phyloP scores from a whole-genome alignment of 1,140 invertebrate genomes.

The Uloborus diversus region DNA sequence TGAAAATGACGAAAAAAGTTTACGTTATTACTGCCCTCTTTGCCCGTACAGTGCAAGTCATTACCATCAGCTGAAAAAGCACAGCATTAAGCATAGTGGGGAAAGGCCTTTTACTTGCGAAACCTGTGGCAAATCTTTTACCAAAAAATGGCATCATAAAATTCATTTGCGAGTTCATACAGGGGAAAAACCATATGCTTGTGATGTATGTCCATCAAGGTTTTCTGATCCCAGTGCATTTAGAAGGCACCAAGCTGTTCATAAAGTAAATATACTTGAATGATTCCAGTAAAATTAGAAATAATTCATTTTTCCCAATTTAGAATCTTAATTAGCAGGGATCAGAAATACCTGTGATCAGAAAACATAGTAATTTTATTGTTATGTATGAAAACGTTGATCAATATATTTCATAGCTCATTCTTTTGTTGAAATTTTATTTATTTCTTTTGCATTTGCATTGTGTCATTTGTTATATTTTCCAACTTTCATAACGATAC shows the following conservation, averaged over 20 bases:
- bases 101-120: slow-evolving; percentile 82
- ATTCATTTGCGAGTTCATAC: slow-evolving; percentile 90
- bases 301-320: no score
- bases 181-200: slow-evolving; percentile 76
- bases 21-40: neutral
- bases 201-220: slow-evolving; percentile 68
- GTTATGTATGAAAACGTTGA: no score
- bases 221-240: slow-evolving; percentile 53
- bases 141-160: slow-evolving; percentile 90
- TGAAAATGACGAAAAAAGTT: slow-evolving; percentile 18
- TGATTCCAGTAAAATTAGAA: no score
- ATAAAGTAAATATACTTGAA: slow-evolving; percentile 13
- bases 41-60: slow-evolving; percentile 12
- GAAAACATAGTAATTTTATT: no score
- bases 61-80: slow-evolving; percentile 2
- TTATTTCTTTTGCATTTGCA: no score
- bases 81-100: slow-evolving; percentile 19
- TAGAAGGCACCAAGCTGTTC: slow-evolving; percentile 33
- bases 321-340: no score
- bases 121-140: slow-evolving; percentile 90
- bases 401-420: no score
- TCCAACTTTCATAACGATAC: no score
- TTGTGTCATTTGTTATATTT: no score
- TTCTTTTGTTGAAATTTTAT: no score
- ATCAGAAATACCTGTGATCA: no score